Evolutionary conservation across 2,888 invertebrate species (phyloP).

Genomic region (Limnephilus lunatus): DNA sequence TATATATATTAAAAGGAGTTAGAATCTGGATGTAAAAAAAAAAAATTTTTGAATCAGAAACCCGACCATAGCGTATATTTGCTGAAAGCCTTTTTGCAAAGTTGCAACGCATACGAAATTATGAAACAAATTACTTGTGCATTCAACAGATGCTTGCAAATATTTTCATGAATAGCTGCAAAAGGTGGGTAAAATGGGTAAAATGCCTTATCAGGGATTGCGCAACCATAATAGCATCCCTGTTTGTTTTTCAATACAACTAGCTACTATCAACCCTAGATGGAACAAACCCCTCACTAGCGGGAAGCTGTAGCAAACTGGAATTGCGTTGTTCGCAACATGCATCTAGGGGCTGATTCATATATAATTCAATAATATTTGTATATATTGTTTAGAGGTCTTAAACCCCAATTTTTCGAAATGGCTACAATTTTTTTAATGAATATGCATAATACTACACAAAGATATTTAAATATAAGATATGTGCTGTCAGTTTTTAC

Average conservation of each 20-base stretch:
- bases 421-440: too few species aligned
- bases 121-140: not conserved
- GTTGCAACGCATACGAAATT: not conserved
- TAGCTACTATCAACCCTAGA: not conserved
- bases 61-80: not conserved
- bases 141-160: not conserved
- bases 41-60: not conserved
- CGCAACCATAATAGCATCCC: not conserved
- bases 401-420: not conserved
- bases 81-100: not conserved
- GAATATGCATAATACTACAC: too few species aligned
- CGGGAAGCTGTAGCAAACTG: slow-evolving; percentile 6
- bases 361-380: not conserved
- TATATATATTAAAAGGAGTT: too few species aligned
- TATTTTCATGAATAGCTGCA: not conserved
- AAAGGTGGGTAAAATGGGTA: not conserved
- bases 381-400: not conserved
- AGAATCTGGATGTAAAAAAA: too few species aligned
- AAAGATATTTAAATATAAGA: too few species aligned
- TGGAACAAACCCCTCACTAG: not conserved
- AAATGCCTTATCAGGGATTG: not conserved
- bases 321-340: slow-evolving; percentile 18
- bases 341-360: slow-evolving; percentile 32
- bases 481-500: too few species aligned
- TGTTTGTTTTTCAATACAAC: not conserved